These are phyloP conservation scores for Coleophora flavipennella DNA, from an alignment of 2,888 invertebrate species.

Conservation along the genomic window DNA sequence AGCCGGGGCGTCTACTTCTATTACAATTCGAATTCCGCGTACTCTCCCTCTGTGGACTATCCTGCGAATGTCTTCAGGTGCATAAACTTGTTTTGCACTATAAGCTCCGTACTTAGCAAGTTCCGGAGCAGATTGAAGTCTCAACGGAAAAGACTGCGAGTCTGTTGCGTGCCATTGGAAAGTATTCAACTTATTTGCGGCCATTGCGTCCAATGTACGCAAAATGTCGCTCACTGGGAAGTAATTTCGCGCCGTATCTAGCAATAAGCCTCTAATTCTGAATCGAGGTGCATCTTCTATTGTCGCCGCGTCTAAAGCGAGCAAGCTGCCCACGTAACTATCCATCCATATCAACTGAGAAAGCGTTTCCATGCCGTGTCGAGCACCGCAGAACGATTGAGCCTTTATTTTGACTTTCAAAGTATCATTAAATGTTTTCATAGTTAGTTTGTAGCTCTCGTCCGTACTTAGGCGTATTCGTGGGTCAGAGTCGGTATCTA, in stretches of 20 bases:
- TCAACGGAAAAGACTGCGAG: slow-evolving; percentile 93
- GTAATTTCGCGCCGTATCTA: slow-evolving; percentile 94
- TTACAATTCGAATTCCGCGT: slow-evolving; percentile 87
- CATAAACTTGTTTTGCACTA: slow-evolving; percentile 83
- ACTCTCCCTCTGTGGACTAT: slow-evolving; percentile 83
- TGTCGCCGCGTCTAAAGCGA: slow-evolving; percentile 76
- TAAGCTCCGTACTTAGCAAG: slow-evolving; percentile 89
- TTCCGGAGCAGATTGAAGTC: slow-evolving; percentile 81
- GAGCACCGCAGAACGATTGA: slow-evolving; percentile 81
- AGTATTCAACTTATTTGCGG: slow-evolving; percentile 89
- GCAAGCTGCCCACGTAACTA: slow-evolving; percentile 73
- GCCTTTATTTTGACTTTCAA: slow-evolving; percentile 76
- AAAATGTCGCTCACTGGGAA: slow-evolving; percentile 81
- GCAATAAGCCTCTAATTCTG: slow-evolving; percentile 86
- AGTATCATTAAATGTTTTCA: slow-evolving; percentile 59
- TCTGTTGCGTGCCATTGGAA: slow-evolving; percentile 95
- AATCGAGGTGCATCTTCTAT: slow-evolving; percentile 84
- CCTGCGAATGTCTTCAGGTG: slow-evolving; percentile 78
- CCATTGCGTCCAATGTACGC: slow-evolving; percentile 88
- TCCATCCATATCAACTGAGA: slow-evolving; percentile 87
- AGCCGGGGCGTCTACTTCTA: slow-evolving; percentile 93
- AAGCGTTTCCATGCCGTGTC: slow-evolving; percentile 83
- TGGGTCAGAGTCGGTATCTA: slow-evolving; percentile 68
- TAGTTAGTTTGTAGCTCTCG: slow-evolving; percentile 79
- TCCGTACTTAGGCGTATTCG: slow-evolving; percentile 78